Evolutionary conservation across 2,113 vertebrate genomes (phyloP).

Genomic region (Antidorcas marsupialis): DNA sequence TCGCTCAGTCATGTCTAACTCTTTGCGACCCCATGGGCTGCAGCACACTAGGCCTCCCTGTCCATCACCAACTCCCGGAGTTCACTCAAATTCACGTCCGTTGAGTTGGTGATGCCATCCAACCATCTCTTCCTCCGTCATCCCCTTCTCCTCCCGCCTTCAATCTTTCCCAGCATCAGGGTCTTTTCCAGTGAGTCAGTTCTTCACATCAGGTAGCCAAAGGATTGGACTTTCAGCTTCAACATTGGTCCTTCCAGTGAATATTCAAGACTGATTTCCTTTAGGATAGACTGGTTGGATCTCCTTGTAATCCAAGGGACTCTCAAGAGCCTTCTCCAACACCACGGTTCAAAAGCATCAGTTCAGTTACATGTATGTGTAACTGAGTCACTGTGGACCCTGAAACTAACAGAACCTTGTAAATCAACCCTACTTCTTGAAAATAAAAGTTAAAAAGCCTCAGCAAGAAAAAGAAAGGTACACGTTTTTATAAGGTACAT

Average conservation of each 20-base stretch:
- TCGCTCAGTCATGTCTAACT: accelerated
- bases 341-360: background rate
- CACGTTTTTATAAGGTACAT: background rate
- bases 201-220: background rate
- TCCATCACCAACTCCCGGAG: background rate
- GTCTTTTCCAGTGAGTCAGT: background rate
- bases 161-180: background rate
- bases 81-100: accelerated
- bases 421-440: background rate
- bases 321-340: background rate
- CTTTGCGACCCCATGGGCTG: background rate
- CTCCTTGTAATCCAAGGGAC: background rate
- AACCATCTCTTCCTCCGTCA: background rate
- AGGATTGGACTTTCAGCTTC: background rate
- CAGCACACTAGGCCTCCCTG: background rate
- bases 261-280: background rate
- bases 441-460: background rate
- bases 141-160: background rate
- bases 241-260: background rate
- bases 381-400: background rate
- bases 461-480: background rate
- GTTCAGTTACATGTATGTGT: background rate
- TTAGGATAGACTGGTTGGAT: background rate
- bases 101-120: background rate
- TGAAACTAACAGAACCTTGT: background rate